Percentiles rank a stretch among this genome's conserved stretches.
Conservation (phyloP, 2,888 invertebrate species). For the Campoplex capitator region DNA sequence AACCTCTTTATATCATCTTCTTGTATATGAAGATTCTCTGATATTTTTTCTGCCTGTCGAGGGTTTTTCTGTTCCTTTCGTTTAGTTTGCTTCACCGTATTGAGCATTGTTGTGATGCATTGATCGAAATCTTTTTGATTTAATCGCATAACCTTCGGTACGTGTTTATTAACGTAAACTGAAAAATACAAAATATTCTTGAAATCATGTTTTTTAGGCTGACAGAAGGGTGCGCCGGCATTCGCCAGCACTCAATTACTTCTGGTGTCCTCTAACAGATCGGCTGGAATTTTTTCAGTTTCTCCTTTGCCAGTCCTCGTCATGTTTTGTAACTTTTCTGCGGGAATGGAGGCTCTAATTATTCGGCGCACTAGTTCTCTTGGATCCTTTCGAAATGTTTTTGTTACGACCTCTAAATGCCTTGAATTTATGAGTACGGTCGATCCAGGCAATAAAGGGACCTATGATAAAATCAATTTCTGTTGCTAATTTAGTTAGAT, state of each 20-base stretch:
- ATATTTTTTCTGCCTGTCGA: neutral
- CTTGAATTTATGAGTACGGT: neutral
- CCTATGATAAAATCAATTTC: neutral
- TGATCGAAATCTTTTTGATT: neutral
- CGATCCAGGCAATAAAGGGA: neutral
- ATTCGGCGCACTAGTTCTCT: neutral
- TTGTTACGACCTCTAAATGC: neutral
- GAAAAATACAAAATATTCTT: neutral
- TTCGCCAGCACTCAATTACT: neutral
- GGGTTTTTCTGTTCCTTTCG: neutral
- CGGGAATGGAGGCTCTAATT: neutral
- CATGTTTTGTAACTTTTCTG: neutral
- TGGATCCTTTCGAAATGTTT: conserved; percentile 1
- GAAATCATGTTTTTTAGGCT: neutral
- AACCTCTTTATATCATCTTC: too few relatives aligned
- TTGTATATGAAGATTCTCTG: too few relatives aligned
- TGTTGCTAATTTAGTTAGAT: too few relatives aligned
- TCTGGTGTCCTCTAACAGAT: neutral
- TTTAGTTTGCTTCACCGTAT: neutral
- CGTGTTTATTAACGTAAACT: conserved; percentile 16
- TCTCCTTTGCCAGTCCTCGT: neutral
- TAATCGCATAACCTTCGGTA: neutral
- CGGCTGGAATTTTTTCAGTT: neutral
- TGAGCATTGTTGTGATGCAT: neutral
- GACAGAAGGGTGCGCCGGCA: neutral